Conservation (phyloP, 37 sponge, comb jelly and placozoan species). For the Ianthella basta region DNA sequence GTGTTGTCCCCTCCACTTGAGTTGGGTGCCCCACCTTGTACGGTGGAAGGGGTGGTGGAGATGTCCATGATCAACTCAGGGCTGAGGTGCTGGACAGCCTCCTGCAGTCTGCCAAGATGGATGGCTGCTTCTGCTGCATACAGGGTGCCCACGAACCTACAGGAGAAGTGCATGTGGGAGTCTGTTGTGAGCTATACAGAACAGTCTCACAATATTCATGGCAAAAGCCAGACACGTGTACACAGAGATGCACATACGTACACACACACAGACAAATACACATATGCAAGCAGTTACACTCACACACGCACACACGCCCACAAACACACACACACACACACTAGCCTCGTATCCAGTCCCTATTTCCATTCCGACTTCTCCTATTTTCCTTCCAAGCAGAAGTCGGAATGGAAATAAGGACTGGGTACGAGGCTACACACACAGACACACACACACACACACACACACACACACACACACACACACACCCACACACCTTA, state of each 20-base stretch:
- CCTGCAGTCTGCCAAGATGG: conserved; percentile 53
- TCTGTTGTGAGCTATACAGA: neutral
- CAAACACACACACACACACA: conserved; percentile 18
- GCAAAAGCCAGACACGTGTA: neutral
- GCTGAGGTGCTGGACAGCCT: conserved; percentile 69
- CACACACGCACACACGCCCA: neutral
- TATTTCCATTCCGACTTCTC: no score
- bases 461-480: conserved; percentile 26
- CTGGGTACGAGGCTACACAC: no score
- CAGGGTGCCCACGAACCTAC: conserved; percentile 51
- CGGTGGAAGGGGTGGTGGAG: neutral
- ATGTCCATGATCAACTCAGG: conserved; percentile 60
- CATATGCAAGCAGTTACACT: neutral
- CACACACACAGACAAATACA: conserved; percentile 30
- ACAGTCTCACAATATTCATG: neutral
- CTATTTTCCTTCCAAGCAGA: no score
- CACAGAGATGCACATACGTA: neutral
- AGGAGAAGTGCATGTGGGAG: neutral
- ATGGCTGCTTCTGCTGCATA: conserved; percentile 84
- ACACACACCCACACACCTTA: conserved; percentile 34
- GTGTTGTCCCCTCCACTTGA: no score
- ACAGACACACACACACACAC: conserved; percentile 34
- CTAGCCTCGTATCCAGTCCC: no score
- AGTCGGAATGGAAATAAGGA: no score
- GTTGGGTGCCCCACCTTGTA: no score